These are phyloP conservation scores for Chionomys nivalis DNA, from an alignment of 2,113 vertebrate species.

Conservation along the genomic window DNA sequence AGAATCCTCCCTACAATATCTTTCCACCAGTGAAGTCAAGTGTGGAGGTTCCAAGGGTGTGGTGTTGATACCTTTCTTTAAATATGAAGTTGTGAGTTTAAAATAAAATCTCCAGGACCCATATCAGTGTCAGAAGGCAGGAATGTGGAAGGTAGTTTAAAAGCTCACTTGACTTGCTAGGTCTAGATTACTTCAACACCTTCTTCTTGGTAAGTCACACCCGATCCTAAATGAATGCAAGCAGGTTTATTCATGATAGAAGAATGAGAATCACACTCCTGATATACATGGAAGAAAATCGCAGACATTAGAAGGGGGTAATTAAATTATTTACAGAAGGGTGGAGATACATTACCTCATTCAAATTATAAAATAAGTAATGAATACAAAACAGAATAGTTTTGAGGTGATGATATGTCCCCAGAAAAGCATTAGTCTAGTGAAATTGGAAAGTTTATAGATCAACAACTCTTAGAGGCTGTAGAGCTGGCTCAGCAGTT, in stretches of 20 bases:
- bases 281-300: conserved; percentile 32
- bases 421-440: not conserved
- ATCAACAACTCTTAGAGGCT: not conserved
- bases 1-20: not conserved
- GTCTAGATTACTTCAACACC: not conserved
- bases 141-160: not conserved
- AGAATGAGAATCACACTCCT: not conserved
- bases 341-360: not conserved
- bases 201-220: not conserved
- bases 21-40: not conserved
- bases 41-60: not conserved
- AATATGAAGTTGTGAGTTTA: conserved; percentile 25
- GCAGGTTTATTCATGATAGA: not conserved
- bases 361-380: not conserved
- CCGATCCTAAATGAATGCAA: not conserved
- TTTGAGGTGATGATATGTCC: not conserved
- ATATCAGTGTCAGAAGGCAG: not conserved
- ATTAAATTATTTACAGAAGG: conserved; percentile 30
- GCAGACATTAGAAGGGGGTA: not conserved
- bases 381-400: not conserved
- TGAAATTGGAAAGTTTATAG: conserved; percentile 23
- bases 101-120: not conserved
- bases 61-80: not conserved
- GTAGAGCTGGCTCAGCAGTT: not conserved
- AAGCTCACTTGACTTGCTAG: not conserved